These are phyloP conservation scores for Cephus spinipes DNA, from an alignment of 2,888 invertebrate genomes.

Conservation along the genomic window DNA sequence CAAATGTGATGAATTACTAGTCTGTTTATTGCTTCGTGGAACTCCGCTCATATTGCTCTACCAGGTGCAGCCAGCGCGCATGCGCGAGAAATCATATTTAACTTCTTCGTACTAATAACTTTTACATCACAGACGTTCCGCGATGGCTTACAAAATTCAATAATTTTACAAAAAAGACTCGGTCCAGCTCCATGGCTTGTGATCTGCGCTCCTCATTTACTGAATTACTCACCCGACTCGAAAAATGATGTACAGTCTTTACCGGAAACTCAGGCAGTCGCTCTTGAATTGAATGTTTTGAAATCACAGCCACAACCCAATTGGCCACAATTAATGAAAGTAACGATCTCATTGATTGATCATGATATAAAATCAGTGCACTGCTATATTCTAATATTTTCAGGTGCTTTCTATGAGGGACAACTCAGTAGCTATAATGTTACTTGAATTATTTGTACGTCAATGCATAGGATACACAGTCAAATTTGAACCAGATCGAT, in stretches of 20 bases:
- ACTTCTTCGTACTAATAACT: not conserved
- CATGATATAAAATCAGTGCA: not conserved
- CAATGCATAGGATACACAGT: constrained; percentile 36
- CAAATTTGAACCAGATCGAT: constrained; percentile 9
- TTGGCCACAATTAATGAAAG: constrained; percentile 82
- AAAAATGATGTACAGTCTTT: constrained; percentile 68
- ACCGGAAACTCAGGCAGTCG: constrained; percentile 73
- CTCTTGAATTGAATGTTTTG: constrained; percentile 78
- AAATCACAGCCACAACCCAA: constrained; percentile 83
- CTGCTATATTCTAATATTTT: not conserved
- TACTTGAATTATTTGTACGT: constrained; percentile 43
- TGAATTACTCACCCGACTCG: constrained; percentile 69
- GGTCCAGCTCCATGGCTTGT: constrained; percentile 78
- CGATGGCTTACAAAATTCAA: constrained; percentile 71
- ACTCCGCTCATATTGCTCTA: constrained; percentile 80
- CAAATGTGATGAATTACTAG: constrained; percentile 83
- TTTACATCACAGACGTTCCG: constrained; percentile 55
- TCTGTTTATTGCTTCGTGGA: constrained; percentile 80
- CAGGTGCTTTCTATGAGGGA: constrained; percentile 80
- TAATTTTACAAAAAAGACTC: constrained; percentile 70
- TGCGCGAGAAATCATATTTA: not conserved
- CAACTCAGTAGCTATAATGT: constrained; percentile 72
- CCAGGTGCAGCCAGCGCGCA: constrained; percentile 70
- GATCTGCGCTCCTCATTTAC: constrained; percentile 73
- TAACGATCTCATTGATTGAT: constrained; percentile 48